Evolutionary conservation across 2,888 invertebrate genomes (phyloP), one percentile per base, ranked within the genome.

Genomic region (Peribatodes rhomboidaria): DNA sequence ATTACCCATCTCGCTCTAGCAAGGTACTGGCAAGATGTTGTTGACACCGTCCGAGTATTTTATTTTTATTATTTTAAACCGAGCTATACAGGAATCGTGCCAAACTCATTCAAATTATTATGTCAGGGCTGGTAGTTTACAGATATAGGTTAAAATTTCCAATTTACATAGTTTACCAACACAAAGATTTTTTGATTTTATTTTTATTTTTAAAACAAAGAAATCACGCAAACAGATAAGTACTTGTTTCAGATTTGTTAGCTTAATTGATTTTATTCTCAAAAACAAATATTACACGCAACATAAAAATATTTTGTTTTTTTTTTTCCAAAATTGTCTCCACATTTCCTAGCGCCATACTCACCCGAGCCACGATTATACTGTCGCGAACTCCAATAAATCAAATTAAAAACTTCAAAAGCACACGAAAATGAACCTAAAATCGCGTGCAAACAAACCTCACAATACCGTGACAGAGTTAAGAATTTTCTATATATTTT

Each of bases 281-380:
- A n/a, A n/a, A n/a, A n/a, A n/a, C n/a, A n/a, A n/a, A n/a, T n/a
- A n/a, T n/a, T n/a, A n/a, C n/a, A n/a, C n/a, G n/a, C 27, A 27
- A 27, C 2, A 27, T 6, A 27, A 27, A 27, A 6, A 27, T 2
- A 4, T 27, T 2, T 27, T 27, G 27, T 27, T 6, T 27, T 27
- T 6, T n/a, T n/a, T n/a, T 1, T 42, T 2, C 1, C 6, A n/a
- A 20, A 56, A 14, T 20, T 60, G 20, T 53, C 22, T n/a, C 42
- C n/a, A 1, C 13, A 52, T 54, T 61, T 68, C 39, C 42, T 4
- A 0, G 27, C 53, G 16, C 8, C 50, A 37, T 53, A 63, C 64
- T 65, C 73, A 69, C 74, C 57, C 57, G 61, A 71, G 39, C 22
- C 50, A 27, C 65, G 65, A 67, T 68, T 69, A 68, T 59, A 65